These are phyloP conservation scores for Lycophotia porphyrea DNA, from an alignment of 2,888 invertebrate genomes.

Conservation along the genomic window DNA sequence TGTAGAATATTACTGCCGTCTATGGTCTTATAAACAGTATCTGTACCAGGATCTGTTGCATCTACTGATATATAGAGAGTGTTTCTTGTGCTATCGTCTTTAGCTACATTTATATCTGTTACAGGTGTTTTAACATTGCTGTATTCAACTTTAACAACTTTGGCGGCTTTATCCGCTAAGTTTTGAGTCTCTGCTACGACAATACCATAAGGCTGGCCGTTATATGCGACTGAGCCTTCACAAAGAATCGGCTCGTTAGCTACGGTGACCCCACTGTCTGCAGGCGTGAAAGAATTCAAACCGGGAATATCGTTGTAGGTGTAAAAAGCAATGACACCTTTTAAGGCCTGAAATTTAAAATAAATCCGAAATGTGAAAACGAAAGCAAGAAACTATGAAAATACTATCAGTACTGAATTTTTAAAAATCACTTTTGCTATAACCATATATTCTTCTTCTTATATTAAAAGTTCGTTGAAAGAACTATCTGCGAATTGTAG, in stretches of 20 bases:
- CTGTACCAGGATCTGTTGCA: slow-evolving; percentile 43
- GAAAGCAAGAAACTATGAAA: not conserved
- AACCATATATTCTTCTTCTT: not conserved
- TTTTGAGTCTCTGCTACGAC: slow-evolving; percentile 90
- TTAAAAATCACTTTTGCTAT: not conserved
- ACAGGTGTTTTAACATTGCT: slow-evolving; percentile 70
- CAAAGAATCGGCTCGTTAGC: slow-evolving; percentile 78
- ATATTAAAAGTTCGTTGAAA: not conserved
- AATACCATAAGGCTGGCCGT: slow-evolving; percentile 74
- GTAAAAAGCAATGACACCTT: slow-evolving; percentile 91
- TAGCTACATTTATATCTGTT: slow-evolving; percentile 45
- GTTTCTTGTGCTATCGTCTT: slow-evolving; percentile 33
- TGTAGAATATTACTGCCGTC: slow-evolving; percentile 85
- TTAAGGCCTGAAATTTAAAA: slow-evolving; percentile 82
- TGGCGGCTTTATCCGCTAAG: slow-evolving; percentile 89
- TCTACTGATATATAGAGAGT: slow-evolving; percentile 1
- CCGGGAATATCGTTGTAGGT: slow-evolving; percentile 92
- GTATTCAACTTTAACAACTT: slow-evolving; percentile 89
- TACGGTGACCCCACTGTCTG: slow-evolving; percentile 45
- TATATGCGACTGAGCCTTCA: slow-evolving; percentile 68
- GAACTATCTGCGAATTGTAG: not conserved
- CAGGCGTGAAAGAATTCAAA: slow-evolving; percentile 87
- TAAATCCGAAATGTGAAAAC: not conserved
- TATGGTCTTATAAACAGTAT: slow-evolving; percentile 31
- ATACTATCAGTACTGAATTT: not conserved